A percentile compares a stretch with the other conserved stretches of the same genome.
Conservation (phyloP, 1,140 invertebrate genomes). For the Cydia pomonella region DNA sequence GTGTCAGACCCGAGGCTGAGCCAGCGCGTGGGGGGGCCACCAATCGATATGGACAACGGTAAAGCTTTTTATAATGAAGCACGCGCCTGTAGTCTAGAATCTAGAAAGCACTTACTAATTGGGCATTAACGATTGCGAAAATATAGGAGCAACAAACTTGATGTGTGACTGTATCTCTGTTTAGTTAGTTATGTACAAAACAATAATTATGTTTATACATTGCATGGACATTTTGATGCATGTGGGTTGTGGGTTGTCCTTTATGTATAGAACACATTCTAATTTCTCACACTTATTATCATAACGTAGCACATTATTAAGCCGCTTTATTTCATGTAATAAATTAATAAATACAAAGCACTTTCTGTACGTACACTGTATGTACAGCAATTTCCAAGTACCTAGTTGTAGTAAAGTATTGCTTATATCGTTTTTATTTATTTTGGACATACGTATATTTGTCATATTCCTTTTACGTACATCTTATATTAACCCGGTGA, state of each 20-base stretch:
- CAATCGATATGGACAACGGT: constrained; percentile 94
- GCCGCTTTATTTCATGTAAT: not conserved
- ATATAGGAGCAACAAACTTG: constrained; percentile 49
- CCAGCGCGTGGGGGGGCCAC: constrained; percentile 87
- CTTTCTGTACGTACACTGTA: not conserved
- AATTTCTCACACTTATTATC: constrained; percentile 8
- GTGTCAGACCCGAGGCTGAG: constrained; percentile 88
- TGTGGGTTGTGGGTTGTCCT: not conserved
- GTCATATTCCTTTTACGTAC: not conserved
- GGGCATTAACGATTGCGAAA: constrained; percentile 64
- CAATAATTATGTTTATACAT: not conserved
- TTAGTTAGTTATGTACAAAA: constrained; percentile 9
- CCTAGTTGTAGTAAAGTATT: not conserved
- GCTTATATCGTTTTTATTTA: not conserved
- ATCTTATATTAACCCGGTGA: not conserved
- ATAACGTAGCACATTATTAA: not conserved
- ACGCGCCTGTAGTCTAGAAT: constrained; percentile 73
- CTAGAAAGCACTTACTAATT: constrained; percentile 79
- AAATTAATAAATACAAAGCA: not conserved
- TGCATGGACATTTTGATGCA: constrained; percentile 5
- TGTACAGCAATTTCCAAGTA: constrained; percentile 17
- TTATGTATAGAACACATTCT: not conserved
- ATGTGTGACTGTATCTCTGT: constrained; percentile 20
- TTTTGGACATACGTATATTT: not conserved
- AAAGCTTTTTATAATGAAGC: constrained; percentile 77